Evolutionary conservation across 2,888 invertebrate species (phyloP), one percentile per base, ranked within the genome.

Genomic region (Embidobia sp.): DNA sequence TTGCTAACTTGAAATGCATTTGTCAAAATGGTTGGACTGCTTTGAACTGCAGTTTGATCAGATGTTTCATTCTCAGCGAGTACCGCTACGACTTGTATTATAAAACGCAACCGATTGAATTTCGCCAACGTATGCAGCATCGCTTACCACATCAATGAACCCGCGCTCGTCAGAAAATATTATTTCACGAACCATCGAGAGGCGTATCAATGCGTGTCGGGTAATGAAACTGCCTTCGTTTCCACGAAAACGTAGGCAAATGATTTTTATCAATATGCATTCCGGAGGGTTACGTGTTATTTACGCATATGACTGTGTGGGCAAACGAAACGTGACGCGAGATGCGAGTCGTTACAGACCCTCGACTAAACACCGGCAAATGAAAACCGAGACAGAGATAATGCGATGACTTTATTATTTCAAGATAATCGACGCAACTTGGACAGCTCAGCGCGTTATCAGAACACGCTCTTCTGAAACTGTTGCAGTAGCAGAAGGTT

Each of bases 341-440:
- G 11, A 40, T 44, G 26, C 44, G 13, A 16, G 22, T 22, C 31
- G n/a, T 57, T 19, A 35, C 31, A 22, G 13, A 1, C 13, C 8
- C n/a, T n/a, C 59, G 59, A 22, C 59, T 59, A 59, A 44, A 44
- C 44, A 59, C 13, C 3, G 29, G n/a, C 4, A n/a, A 10, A 33
- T 7, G 46, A 46, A 46, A 61, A 15, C 4, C 13, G 19, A 27
- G 18, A 48, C 3, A 0, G 22, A 29, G n/a, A n/a, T n/a, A 44
- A 57, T 51, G 18, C 7, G 51, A 70, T 61, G 26, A n/a, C 51
- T 70, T 51, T 70, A 53, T 70, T 70, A 70, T 70, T 61, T 61
- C 51, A 51, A 61, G 51, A 70, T 59, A 57, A 61, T 49, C 42
- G 7, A 22, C 13, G 48, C 48, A 35, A 46, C 49, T 11, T 31